Evolutionary conservation across 2,113 vertebrate genomes (phyloP).

Genomic region (Sclerurus mexicanus): DNA sequence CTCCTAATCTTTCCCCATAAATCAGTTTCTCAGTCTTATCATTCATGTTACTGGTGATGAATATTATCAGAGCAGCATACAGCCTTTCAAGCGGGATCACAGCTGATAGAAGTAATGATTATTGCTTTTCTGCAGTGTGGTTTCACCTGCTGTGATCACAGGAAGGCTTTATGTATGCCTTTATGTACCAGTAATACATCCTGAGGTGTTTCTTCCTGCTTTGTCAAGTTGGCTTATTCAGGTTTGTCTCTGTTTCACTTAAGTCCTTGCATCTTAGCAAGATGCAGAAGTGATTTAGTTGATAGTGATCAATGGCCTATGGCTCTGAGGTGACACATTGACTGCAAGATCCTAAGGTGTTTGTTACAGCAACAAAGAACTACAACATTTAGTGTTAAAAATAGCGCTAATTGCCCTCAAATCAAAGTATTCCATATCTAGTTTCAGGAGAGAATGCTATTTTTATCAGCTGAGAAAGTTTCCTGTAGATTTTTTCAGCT

Average conservation of each 20-base stretch:
- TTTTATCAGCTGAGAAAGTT: background rate
- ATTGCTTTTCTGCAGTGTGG: background rate
- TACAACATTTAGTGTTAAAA: background rate
- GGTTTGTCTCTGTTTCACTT: background rate
- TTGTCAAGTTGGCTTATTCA: background rate
- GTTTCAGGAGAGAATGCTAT: background rate
- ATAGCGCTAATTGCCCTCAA: background rate
- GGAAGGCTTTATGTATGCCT: background rate
- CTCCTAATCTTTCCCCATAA: background rate
- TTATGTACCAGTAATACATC: no score
- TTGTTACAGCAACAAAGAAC: background rate
- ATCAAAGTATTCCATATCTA: background rate
- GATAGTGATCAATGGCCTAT: background rate
- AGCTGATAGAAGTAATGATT: background rate
- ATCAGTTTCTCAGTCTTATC: background rate
- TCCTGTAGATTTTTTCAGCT: background rate
- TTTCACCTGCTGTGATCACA: background rate
- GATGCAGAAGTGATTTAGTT: background rate
- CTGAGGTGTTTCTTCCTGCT: background rate
- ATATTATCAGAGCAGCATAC: background rate
- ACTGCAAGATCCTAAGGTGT: background rate
- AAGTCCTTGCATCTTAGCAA: background rate
- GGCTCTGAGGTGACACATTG: background rate
- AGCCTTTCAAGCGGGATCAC: background rate
- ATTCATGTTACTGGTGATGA: background rate